These are phyloP conservation scores for Eira barbara DNA, from an alignment of 2,113 vertebrate genomes.

Conservation along the genomic window DNA sequence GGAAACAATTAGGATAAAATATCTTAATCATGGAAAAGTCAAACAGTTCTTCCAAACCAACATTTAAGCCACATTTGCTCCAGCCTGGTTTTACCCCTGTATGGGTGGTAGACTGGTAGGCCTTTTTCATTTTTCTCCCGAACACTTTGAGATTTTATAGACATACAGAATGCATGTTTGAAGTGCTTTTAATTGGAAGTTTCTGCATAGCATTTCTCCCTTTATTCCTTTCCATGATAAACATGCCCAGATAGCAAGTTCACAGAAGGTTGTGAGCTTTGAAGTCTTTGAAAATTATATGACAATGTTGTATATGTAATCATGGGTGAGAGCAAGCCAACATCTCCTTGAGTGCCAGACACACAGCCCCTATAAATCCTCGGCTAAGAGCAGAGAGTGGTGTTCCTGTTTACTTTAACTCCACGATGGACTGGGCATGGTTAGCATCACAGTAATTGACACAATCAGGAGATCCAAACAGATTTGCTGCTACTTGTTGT, in stretches of 20 bases:
- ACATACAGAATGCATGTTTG: neutral
- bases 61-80: neutral
- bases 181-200: neutral
- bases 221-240: neutral
- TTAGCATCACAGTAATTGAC: slow-evolving; percentile 53
- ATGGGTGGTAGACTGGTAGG: neutral
- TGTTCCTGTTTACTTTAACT: slow-evolving; percentile 68
- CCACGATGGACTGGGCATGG: slow-evolving; percentile 23
- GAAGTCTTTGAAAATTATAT: slow-evolving; percentile 63
- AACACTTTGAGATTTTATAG: slow-evolving; percentile 19
- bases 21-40: slow-evolving; percentile 53
- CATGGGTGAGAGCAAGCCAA: slow-evolving; percentile 32
- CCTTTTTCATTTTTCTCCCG: slow-evolving; percentile 23
- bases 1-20: slow-evolving; percentile 44
- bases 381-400: slow-evolving; percentile 50
- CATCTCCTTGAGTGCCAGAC: slow-evolving; percentile 17
- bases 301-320: neutral
- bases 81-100: neutral
- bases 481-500: neutral
- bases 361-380: slow-evolving; percentile 52
- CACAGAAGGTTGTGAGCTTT: slow-evolving; percentile 18
- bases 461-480: neutral
- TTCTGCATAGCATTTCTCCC: neutral
- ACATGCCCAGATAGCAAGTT: slow-evolving; percentile 29
- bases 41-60: neutral